phyloP scores from a whole-genome alignment of 2,888 invertebrate genomes.

The Nycteola revayana region DNA sequence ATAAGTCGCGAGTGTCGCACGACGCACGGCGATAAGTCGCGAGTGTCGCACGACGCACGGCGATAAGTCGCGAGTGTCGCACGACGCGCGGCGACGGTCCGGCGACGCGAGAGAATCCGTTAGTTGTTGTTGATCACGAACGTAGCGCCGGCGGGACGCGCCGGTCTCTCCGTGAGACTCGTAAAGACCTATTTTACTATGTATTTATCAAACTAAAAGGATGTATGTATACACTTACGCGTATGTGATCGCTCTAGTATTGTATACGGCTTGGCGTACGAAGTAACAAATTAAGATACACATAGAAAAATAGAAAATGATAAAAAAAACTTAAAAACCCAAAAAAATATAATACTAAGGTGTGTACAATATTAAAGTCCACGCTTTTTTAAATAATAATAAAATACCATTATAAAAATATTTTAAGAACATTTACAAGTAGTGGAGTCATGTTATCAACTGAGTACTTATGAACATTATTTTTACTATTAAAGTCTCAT shows the following conservation, averaged over 20 bases:
- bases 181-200: conserved; percentile 66
- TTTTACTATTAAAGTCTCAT: conserved; percentile 50
- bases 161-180: conserved; percentile 45
- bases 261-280: conserved; percentile 75
- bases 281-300: conserved; percentile 71
- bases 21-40: conserved; percentile 30
- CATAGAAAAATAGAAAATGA: conserved; percentile 48
- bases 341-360: conserved; percentile 62
- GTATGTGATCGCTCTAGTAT: conserved; percentile 71
- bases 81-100: too few relatives aligned
- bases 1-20: too few relatives aligned
- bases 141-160: conserved; percentile 22
- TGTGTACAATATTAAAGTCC: conserved; percentile 78
- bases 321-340: conserved; percentile 43
- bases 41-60: not conserved
- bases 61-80: not conserved
- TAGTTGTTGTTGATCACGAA: conserved; percentile 27
- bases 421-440: conserved; percentile 78
- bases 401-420: conserved; percentile 58
- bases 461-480: conserved; percentile 66
- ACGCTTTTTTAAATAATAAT: conserved; percentile 56
- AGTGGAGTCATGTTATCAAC: conserved; percentile 60
- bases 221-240: conserved; percentile 64
- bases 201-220: conserved; percentile 66
- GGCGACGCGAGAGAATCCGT: conserved; percentile 30